These are phyloP conservation scores for Clitarchus hookeri DNA, from an alignment of 2,888 invertebrate genomes.

Conservation along the genomic window DNA sequence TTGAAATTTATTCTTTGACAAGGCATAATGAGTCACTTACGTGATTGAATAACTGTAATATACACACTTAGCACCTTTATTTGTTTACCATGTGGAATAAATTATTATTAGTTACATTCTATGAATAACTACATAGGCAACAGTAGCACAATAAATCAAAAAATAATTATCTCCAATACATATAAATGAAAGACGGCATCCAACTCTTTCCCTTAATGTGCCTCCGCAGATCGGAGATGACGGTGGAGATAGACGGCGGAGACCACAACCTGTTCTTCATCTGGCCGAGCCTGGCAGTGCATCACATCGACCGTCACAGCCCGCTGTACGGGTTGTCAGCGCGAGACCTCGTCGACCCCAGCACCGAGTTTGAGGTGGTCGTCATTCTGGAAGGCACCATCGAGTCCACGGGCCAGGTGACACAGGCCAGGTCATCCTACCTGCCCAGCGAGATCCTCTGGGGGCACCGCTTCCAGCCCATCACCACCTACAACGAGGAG, in stretches of 20 bases:
- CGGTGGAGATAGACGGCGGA: slow-evolving; percentile 3
- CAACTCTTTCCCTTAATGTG: not conserved
- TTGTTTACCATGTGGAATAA: too few relatives aligned
- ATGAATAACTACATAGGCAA: too few relatives aligned
- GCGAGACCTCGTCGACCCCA: not conserved
- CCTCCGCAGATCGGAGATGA: not conserved
- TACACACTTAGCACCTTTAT: too few relatives aligned
- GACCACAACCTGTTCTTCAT: slow-evolving; percentile 25
- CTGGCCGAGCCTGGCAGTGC: slow-evolving; percentile 17
- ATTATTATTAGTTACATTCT: too few relatives aligned
- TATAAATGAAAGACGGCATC: too few relatives aligned
- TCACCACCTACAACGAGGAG: slow-evolving; percentile 11
- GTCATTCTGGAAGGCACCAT: slow-evolving; percentile 21
- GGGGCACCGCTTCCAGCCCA: slow-evolving; percentile 21
- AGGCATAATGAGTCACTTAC: too few relatives aligned
- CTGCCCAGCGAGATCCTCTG: slow-evolving; percentile 17
- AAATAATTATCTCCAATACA: too few relatives aligned
- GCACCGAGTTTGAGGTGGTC: slow-evolving; percentile 15
- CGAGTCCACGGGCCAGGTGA: slow-evolving; percentile 21
- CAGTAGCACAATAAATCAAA: too few relatives aligned
- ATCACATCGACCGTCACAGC: not conserved
- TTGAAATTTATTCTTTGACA: too few relatives aligned
- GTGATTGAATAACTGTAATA: too few relatives aligned
- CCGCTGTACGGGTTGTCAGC: not conserved
- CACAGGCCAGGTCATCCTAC: slow-evolving; percentile 20